Evolutionary conservation across 1,140 invertebrate genomes (phyloP).

Genomic region (Andrena cerasifolii): DNA sequence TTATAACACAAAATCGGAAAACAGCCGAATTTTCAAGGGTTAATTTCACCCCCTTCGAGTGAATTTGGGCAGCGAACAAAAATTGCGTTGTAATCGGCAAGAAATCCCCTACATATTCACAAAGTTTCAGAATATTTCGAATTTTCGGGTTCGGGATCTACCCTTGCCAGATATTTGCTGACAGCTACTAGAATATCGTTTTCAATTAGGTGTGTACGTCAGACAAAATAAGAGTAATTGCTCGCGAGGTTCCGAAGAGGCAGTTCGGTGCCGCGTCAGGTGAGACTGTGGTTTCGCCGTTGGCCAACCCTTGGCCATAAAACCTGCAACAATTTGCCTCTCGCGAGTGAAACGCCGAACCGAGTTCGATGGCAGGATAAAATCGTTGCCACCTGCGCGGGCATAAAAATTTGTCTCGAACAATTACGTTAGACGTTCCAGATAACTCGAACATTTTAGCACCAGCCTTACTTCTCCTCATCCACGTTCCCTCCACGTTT

Average conservation of each 20-base stretch:
- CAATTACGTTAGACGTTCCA: not conserved
- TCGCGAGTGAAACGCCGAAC: constrained; percentile 4
- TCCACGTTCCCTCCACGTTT: fast-evolving
- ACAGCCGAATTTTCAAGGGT: too few relatives aligned
- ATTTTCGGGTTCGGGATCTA: too few relatives aligned
- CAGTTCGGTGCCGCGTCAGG: constrained; percentile 22
- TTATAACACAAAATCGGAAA: too few relatives aligned
- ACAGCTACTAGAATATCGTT: too few relatives aligned
- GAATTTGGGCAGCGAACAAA: too few relatives aligned
- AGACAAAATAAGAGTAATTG: constrained; percentile 17
- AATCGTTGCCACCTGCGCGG: constrained; percentile 6
- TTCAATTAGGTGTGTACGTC: not conserved
- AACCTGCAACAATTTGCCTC: constrained; percentile 38
- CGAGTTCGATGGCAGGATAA: constrained; percentile 1
- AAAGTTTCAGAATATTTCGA: too few relatives aligned
- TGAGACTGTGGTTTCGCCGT: constrained; percentile 28
- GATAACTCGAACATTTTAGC: not conserved
- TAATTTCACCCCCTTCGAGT: too few relatives aligned
- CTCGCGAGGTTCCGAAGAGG: not conserved
- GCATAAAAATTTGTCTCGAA: not conserved
- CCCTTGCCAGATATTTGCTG: too few relatives aligned
- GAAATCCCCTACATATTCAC: too few relatives aligned
- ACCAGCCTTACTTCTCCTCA: too few relatives aligned
- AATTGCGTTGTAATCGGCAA: too few relatives aligned
- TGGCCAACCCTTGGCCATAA: constrained; percentile 18